Conservation (phyloP, 2,113 vertebrate genomes). For the Pimephales promelas region DNA sequence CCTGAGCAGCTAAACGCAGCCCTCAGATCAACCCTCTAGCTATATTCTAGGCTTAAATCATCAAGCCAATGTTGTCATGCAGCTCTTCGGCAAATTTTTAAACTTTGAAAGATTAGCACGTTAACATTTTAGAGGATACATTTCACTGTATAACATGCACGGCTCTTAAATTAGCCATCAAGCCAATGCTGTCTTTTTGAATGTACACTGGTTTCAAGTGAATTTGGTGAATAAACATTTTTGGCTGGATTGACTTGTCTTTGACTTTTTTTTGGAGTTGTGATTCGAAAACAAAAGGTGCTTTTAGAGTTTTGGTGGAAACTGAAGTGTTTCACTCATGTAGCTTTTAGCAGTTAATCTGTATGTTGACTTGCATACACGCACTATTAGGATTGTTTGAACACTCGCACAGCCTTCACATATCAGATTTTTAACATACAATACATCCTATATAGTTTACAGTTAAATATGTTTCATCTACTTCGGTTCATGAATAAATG, state of each 20-base stretch:
- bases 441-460: too few species aligned
- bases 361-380: neutral
- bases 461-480: neutral
- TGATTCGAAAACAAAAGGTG: neutral
- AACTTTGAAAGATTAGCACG: neutral
- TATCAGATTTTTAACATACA: too few species aligned
- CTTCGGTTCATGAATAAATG: neutral
- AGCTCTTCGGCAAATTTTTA: neutral
- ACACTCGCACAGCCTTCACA: too few species aligned
- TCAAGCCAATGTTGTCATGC: neutral
- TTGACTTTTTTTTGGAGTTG: too few species aligned
- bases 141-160: neutral
- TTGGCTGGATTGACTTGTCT: conserved; percentile 3
- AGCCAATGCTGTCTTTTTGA: neutral
- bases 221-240: conserved; percentile 52
- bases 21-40: neutral
- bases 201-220: conserved; percentile 7
- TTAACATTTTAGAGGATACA: neutral
- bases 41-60: neutral
- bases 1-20: conserved; percentile 73
- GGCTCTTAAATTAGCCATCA: neutral
- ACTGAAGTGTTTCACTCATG: too few species aligned
- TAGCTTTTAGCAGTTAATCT: too few species aligned
- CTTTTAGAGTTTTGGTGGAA: neutral
- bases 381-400: neutral